A percentile compares a stretch with the other conserved stretches of the same genome.
Evolutionary conservation across 2,113 vertebrate species (phyloP).

Genomic region (Antechinus flavipes): DNA sequence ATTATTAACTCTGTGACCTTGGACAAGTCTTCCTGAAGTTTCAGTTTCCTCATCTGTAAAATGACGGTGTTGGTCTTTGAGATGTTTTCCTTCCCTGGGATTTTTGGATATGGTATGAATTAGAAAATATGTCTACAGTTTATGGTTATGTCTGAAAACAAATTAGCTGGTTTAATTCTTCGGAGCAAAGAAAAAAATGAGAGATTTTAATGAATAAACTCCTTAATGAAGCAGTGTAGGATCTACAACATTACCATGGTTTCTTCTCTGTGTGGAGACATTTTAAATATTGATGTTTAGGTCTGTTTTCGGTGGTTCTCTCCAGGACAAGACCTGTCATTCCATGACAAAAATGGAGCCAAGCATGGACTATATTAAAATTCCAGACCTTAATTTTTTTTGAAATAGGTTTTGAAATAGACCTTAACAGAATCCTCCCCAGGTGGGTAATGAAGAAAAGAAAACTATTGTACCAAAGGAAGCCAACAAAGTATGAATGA

Average conservation of each 20-base stretch:
- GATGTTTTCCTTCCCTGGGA: not conserved
- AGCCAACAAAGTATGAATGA: not conserved
- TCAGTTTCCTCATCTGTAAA: not conserved
- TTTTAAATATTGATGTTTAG: not conserved
- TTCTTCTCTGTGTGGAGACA: not conserved
- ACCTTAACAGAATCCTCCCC: not conserved
- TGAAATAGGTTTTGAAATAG: not conserved
- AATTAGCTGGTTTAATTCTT: not conserved
- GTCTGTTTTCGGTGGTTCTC: not conserved
- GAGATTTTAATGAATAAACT: not conserved
- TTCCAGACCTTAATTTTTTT: not conserved
- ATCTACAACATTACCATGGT: not conserved
- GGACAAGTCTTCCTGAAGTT: not conserved
- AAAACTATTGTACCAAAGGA: not conserved
- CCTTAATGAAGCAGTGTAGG: not conserved
- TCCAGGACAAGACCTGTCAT: not conserved
- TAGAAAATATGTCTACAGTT: not conserved
- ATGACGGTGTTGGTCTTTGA: not conserved
- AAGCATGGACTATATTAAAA: not conserved
- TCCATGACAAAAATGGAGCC: not conserved
- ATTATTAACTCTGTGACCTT: not conserved
- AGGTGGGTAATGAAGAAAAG: not conserved
- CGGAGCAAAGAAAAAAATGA: not conserved
- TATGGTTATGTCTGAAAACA: not conserved
- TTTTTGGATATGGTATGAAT: not conserved